Base-by-base conservation (phyloP, 2,797 vertebrate species). In the Paguma larvata region DNA sequence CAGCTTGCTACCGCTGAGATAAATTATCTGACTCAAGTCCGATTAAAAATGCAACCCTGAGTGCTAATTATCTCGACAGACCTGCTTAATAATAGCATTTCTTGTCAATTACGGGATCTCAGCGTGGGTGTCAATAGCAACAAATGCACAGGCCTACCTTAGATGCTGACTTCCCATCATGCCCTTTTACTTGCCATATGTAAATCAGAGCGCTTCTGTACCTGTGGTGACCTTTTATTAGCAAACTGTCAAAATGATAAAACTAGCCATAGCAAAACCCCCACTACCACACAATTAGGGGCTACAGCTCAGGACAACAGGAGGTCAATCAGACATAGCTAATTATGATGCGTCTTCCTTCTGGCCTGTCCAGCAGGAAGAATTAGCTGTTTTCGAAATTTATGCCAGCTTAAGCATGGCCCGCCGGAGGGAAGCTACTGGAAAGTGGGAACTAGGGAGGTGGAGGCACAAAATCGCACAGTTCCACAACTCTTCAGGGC, bases 1-100 rank as follows among this genome's bases (percentile, higher is more conserved):
- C 99, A 99, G 98, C 98, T 98, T 98, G 98, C 98, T 98, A 98
- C 98, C 98, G 98, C 99, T 98, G 98, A 99, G 99, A 99, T 99
- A 99, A 99, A 99, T 99, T 98, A 99, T 99, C 99, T 98, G 99
- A 99, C 99, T 99, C 98, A 98, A 99, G 98, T 98, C 98, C 98
- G 98, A 99, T 98, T 98, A 99, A 99, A 99, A 99, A 99, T 99
- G 98, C 98, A 99, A 98, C 98, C 97, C 98, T 95, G 98, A 99
- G 98, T 98, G 98, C 99, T 99, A 99, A 99, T 99, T 99, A 99
- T 98, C 98, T 98, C 97, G 72, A 98, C 98, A 99, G 98, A 98
- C 98, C 98, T 91, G 95, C 98, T 99, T 98, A 98, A 98, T 98
- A 99, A 98, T 97, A 98, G 98, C 98, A 65, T 98, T 99, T 98